phyloP scores from a whole-genome alignment of 2,797 vertebrate species.

The Falco columbarius region DNA sequence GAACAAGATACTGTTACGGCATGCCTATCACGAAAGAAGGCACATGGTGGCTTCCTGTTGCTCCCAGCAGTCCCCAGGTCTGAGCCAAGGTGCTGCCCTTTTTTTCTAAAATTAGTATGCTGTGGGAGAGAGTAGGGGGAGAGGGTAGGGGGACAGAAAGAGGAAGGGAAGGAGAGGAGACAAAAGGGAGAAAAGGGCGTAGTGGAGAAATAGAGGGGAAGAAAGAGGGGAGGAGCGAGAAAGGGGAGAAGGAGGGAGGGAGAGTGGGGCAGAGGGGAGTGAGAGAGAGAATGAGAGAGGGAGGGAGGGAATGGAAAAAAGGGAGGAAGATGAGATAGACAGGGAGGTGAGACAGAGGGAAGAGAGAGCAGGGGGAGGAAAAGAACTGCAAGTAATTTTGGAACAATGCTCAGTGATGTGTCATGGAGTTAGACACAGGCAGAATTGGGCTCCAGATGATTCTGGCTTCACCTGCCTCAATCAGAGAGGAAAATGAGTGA shows the following conservation, averaged over 20 bases:
- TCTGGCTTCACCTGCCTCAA: neutral
- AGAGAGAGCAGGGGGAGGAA: neutral
- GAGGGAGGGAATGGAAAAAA: neutral
- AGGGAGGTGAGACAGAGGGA: neutral
- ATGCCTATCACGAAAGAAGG: neutral
- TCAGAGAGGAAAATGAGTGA: neutral
- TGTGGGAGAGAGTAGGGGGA: neutral
- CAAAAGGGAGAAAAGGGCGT: neutral
- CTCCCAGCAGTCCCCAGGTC: neutral
- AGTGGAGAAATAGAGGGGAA: neutral
- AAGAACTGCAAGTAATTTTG: neutral
- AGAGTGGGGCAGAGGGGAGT: too few species aligned
- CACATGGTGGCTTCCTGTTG: neutral
- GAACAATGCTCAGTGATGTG: neutral
- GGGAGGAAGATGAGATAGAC: neutral
- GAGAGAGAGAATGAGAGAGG: neutral
- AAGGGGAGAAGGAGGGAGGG: too few species aligned
- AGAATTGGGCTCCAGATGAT: neutral
- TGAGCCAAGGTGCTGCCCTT: neutral
- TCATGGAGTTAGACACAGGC: neutral
- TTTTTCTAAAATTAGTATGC: neutral
- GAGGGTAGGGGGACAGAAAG: neutral
- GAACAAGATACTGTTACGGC: neutral
- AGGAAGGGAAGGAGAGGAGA: neutral
- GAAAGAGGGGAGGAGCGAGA: neutral